Conservation (phyloP, 2,797 vertebrate species). For the Antrozous pallidus region DNA sequence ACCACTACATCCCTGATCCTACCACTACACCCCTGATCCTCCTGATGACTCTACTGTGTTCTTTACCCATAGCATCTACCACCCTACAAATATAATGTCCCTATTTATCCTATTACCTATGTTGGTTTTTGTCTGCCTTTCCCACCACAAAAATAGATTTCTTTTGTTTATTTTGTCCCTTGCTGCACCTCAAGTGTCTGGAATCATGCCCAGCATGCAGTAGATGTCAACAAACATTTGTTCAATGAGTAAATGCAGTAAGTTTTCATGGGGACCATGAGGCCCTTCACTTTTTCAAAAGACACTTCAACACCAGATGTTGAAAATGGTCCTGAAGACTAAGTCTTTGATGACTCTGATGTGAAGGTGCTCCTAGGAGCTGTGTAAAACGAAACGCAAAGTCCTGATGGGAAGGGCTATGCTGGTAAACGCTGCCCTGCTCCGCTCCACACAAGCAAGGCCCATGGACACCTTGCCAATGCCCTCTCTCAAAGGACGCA, state of each 20-base stretch:
- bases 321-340: neutral
- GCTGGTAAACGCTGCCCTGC: neutral
- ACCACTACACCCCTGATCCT: fast-evolving
- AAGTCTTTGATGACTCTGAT: fast-evolving
- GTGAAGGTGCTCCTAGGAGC: neutral
- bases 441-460: neutral
- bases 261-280: neutral
- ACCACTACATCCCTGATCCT: fast-evolving
- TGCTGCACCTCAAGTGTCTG: neutral
- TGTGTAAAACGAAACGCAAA: neutral
- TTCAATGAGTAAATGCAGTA: no score
- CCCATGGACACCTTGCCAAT: neutral
- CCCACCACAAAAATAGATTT: neutral
- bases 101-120: neutral
- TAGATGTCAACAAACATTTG: neutral
- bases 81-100: neutral
- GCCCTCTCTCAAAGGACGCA: neutral
- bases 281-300: neutral
- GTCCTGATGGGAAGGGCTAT: neutral
- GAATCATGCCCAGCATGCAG: neutral
- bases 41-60: neutral
- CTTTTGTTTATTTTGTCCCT: neutral
- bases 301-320: fast-evolving
- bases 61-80: neutral
- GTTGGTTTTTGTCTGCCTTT: neutral